These are phyloP conservation scores for Sialis lutaria DNA, from an alignment of 2,888 invertebrate genomes.

Conservation along the genomic window DNA sequence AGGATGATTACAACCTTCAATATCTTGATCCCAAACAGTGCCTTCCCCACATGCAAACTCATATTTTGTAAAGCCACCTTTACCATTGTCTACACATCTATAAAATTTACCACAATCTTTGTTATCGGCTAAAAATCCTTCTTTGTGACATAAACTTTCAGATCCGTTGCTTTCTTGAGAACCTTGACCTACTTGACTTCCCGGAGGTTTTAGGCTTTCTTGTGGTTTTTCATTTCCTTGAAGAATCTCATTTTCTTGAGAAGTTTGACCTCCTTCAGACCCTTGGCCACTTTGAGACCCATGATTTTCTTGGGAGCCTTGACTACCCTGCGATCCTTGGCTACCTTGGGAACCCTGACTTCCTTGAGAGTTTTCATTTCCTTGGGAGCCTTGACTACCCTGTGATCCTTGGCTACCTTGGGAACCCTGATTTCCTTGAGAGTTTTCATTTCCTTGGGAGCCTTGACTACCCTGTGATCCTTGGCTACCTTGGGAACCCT, in stretches of 20 bases:
- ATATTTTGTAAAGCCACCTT: conserved; percentile 19
- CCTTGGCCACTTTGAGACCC: background rate
- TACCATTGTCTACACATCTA: conserved; percentile 16
- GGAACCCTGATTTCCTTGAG: conserved; percentile 6
- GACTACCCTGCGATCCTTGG: conserved; percentile 1
- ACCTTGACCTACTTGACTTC: background rate
- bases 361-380: conserved; percentile 1
- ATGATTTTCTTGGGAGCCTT: background rate
- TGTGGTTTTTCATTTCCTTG: conserved; percentile 3
- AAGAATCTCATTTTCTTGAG: conserved; percentile 6
- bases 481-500: background rate
- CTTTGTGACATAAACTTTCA: conserved; percentile 29
- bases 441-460: conserved; percentile 1
- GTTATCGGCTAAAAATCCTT: conserved; percentile 19
- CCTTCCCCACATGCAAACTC: conserved; percentile 50
- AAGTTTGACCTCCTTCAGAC: conserved; percentile 1
- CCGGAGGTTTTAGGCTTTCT: background rate
- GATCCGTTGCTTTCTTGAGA: too few relatives aligned
- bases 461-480: background rate
- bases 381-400: conserved; percentile 5
- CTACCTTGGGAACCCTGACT: background rate
- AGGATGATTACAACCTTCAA: conserved; percentile 48
- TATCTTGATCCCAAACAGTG: conserved; percentile 52
- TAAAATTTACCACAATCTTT: conserved; percentile 20
- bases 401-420: conserved; percentile 2